These are phyloP conservation scores for Rostratula benghalensis DNA, from an alignment of 2,113 vertebrate species.

Conservation along the genomic window DNA sequence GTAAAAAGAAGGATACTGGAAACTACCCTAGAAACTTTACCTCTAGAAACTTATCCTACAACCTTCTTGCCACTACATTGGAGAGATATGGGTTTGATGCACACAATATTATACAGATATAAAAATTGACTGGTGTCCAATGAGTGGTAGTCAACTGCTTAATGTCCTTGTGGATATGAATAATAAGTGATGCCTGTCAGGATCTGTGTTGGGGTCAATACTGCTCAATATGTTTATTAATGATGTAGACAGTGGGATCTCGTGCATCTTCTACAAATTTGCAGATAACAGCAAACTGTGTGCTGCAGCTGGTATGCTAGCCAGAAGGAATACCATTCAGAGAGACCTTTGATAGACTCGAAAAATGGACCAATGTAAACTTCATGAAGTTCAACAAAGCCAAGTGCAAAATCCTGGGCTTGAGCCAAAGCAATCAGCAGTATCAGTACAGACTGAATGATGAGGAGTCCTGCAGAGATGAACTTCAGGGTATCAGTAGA, in stretches of 20 bases:
- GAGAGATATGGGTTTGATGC: neutral
- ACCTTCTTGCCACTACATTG: neutral
- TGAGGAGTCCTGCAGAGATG: neutral
- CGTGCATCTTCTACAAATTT: neutral
- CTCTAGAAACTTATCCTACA: neutral
- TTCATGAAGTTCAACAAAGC: neutral
- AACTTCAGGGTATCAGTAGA: neutral
- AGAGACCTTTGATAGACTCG: neutral
- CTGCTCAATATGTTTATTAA: neutral
- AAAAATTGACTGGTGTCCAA: neutral
- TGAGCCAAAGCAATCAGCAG: neutral
- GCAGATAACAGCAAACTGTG: neutral
- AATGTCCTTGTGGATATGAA: neutral
- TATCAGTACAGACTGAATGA: neutral
- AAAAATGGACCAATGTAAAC: neutral
- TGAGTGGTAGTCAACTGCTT: neutral
- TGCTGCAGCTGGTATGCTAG: neutral
- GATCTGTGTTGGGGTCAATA: rapidly evolving
- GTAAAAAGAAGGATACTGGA: neutral
- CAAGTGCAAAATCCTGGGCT: neutral
- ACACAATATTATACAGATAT: neutral
- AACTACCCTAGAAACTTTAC: neutral
- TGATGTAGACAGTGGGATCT: neutral
- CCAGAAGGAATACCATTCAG: neutral
- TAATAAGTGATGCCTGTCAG: neutral